Evolutionary conservation across 2,113 vertebrate genomes (phyloP).

Genomic region (Carassius gibelio): DNA sequence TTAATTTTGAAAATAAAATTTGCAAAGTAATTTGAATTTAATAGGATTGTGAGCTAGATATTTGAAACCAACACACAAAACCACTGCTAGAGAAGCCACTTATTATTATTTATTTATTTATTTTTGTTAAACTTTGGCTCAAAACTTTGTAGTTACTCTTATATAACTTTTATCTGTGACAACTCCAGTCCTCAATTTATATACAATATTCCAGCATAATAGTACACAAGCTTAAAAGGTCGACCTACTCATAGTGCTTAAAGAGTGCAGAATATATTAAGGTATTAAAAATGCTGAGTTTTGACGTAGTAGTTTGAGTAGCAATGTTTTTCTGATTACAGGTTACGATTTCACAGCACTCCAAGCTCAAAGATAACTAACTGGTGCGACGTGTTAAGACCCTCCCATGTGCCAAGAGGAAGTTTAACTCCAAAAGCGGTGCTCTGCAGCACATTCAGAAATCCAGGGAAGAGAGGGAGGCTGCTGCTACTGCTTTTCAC

Average conservation of each 20-base stretch:
- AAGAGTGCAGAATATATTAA: background rate
- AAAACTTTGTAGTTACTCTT: background rate
- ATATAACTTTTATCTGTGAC: background rate
- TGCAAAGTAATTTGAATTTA: background rate
- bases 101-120: background rate
- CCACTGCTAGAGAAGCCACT: background rate
- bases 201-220: background rate
- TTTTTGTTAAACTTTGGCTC: background rate
- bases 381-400: slow-evolving; percentile 16
- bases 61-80: background rate
- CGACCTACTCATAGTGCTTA: background rate
- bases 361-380: background rate
- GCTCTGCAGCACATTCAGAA: background rate
- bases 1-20: background rate
- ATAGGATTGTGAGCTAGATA: background rate
- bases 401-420: slow-evolving; percentile 41
- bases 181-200: background rate
- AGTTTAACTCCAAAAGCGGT: slow-evolving; percentile 52
- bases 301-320: background rate
- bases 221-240: background rate
- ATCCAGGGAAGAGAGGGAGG: background rate
- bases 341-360: background rate
- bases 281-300: background rate
- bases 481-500: slow-evolving; percentile 35
- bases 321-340: background rate